Base-by-base conservation (phyloP, 2,797 vertebrate genomes). In the Neomorphus geoffroyi region DNA sequence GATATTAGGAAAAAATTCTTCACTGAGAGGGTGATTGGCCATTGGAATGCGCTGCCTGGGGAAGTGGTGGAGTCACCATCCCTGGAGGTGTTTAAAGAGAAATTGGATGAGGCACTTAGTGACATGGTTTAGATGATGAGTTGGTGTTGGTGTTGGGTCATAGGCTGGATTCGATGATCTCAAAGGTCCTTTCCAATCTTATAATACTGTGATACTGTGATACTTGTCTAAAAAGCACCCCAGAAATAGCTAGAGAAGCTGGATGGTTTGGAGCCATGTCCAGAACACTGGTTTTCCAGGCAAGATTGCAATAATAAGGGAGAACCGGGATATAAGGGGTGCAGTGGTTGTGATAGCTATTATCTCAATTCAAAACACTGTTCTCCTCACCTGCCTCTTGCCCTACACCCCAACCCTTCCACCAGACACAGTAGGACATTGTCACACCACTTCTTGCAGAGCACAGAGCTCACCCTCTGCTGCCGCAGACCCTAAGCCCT, bases 181-280 rank as follows among this genome's bases (percentile, higher is more conserved):
- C n/a, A n/a, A n/a, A n/a, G n/a, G n/a, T n/a, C n/a, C n/a, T n/a
- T n/a, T n/a, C n/a, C n/a, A n/a, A n/a, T n/a, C n/a, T n/a, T n/a
- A n/a, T n/a, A n/a, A n/a, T n/a, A n/a, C n/a, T n/a, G n/a, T n/a
- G n/a, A n/a, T n/a, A n/a, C n/a, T n/a, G n/a, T n/a, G n/a, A n/a
- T n/a, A n/a, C n/a, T n/a, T n/a, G n/a, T 70, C 50, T 65, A 45
- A 66, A 82, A 56, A 43, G 2, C 4, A 27, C 3, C 6, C 10
- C 9, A 70, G 15, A 51, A 83, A 10, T 45, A 24, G 0, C 11
- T 79, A 8, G 27, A n/a, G 41, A 73, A 61, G 21, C 26, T 83
- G 56, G 23, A 30, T 22, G 5, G 1, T 23, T 50, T 3, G 2
- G 4, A 7, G 6, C 4, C 11, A 37, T n/a, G 14, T 27, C 37